Evolutionary conservation across 1,140 invertebrate species (phyloP), one percentile per base, ranked within the genome.

Genomic region (Microplitis demolitor): DNA sequence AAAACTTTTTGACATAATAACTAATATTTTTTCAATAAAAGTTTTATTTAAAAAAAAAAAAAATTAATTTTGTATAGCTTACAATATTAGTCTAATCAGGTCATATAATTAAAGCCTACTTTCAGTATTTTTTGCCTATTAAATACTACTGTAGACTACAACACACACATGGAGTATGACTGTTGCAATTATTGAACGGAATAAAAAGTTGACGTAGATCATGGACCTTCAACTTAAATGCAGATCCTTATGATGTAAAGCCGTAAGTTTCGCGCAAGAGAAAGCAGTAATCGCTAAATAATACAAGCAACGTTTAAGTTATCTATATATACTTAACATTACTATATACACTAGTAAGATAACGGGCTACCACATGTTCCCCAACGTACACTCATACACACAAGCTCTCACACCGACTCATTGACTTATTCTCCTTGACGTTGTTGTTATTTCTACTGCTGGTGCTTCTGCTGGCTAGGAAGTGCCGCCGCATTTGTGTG

Each of bases 221-320:
- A 58, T 58, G 31, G 56, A 58, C 56, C 56, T 58, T n/a, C 16
- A 58, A 16, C 56, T 58, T 24, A 31, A 58, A 16, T 6, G 56
- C 24, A 16, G 56, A 58, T 58, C 56, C 56, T 45, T 45, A 31
- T 58, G 56, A 58, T 58, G 56, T 58, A 58, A 58, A 58, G 56
- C 14, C 56, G 24, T 58, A 45, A 45, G 39, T 45, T 45, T 45
- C 9, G 16, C 24, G 24, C 16, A 6, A 58, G 56, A 58, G 56
- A 58, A 58, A 58, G 56, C 56, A 58, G 56, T 58, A 58, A 58
- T 58, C 56, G 56, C 56, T 16, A 58, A 58, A 58, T 58, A 58
- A 58, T 58, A 58, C 56, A 58, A 58, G 14, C 56, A 58, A 58
- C 24, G 24, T 24, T 58, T 58, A 58, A 58, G 56, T 58, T 24